Evolutionary conservation across 2,113 vertebrate species (phyloP).

Genomic region (Drymodes brunneopygia): DNA sequence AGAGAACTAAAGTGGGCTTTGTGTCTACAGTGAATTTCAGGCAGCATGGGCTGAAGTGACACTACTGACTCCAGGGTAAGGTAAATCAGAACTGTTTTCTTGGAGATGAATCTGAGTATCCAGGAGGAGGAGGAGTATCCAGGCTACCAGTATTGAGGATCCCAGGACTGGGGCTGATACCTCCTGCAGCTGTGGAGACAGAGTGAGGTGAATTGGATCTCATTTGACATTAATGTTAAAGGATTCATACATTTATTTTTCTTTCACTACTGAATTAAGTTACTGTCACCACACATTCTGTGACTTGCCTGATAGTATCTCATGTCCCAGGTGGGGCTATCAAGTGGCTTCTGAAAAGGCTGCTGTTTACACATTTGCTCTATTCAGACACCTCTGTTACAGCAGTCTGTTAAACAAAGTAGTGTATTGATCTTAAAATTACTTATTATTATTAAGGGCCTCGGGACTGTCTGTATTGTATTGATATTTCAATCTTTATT

Average conservation of each 20-base stretch:
- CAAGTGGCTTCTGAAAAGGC: not conserved
- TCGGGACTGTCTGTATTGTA: not conserved
- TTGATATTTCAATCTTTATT: not conserved
- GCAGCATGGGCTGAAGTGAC: not conserved
- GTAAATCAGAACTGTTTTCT: not conserved
- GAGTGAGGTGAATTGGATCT: not conserved
- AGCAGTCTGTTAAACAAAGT: not conserved
- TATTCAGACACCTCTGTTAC: not conserved
- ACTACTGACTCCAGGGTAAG: not conserved
- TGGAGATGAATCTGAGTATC: not conserved
- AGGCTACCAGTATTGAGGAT: not conserved
- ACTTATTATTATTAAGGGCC: not conserved
- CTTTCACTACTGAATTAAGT: not conserved
- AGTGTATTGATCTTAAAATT: constrained; percentile 2
- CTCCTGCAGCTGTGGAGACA: not conserved
- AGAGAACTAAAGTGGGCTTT: not conserved
- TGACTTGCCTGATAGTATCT: not conserved
- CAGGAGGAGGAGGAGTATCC: not conserved
- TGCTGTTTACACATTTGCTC: not conserved
- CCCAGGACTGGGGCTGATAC: not conserved
- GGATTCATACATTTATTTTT: not conserved
- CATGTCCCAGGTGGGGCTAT: not conserved
- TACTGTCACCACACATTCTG: not conserved
- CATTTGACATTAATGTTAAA: not conserved
- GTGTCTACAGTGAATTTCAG: not conserved